Evolutionary conservation across 2,797 vertebrate genomes (phyloP).

Genomic region (Ateles fusciceps): DNA sequence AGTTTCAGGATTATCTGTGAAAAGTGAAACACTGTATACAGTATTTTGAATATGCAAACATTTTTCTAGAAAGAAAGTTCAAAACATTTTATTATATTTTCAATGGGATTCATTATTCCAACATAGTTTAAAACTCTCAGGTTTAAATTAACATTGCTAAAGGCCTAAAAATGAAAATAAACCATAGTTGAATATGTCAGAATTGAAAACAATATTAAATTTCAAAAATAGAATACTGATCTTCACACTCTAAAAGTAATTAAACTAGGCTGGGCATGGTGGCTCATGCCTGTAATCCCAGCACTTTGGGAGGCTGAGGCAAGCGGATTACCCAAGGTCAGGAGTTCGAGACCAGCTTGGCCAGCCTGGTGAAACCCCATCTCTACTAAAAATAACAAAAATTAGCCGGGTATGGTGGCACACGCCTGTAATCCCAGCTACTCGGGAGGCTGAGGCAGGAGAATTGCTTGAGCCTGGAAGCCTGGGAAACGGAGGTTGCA

Average conservation of each 20-base stretch:
- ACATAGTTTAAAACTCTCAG: background rate
- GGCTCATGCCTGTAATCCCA: too few species aligned
- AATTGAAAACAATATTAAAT: background rate
- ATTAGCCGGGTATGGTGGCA: too few species aligned
- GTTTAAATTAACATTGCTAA: slow-evolving; percentile 10
- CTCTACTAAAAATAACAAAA: too few species aligned
- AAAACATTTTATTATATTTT: background rate
- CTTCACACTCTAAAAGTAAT: background rate
- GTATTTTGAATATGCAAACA: background rate
- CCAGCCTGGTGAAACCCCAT: too few species aligned
- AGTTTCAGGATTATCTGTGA: background rate
- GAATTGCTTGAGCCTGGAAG: too few species aligned
- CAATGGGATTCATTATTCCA: background rate
- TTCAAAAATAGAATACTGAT: background rate
- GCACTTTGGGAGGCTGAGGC: too few species aligned
- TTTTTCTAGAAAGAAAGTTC: slow-evolving; percentile 11
- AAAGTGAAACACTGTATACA: background rate
- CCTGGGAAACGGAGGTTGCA: too few species aligned
- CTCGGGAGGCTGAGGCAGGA: too few species aligned
- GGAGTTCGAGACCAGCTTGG: too few species aligned
- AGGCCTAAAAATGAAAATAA: slow-evolving; percentile 25
- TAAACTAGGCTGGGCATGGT: background rate
- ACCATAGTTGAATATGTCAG: background rate
- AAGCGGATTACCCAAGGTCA: too few species aligned
- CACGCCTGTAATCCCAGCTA: too few species aligned